These are phyloP conservation scores for Ia io DNA, from an alignment of 2,113 vertebrate species.

Conservation along the genomic window DNA sequence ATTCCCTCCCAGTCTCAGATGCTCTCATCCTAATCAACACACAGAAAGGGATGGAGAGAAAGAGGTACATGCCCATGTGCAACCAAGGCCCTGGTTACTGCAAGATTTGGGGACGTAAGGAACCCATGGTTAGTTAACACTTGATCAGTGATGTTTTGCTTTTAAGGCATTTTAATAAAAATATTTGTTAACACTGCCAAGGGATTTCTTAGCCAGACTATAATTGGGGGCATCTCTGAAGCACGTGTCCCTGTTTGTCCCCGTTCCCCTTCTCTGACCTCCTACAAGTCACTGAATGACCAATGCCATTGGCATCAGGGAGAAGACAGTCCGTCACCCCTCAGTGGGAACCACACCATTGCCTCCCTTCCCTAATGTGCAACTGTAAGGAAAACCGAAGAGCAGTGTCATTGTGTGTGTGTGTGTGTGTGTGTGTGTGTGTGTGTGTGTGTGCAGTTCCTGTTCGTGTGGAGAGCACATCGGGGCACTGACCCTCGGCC, in stretches of 20 bases:
- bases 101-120: not conserved
- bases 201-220: constrained; percentile 20
- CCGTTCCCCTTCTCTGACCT: constrained; percentile 17
- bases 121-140: not conserved
- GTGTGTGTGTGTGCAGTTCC: constrained; percentile 23
- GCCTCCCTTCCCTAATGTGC: not conserved
- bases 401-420: not conserved
- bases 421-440: not conserved
- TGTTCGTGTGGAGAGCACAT: constrained; percentile 23
- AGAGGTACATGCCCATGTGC: not conserved
- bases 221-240: not conserved
- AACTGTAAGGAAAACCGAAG: constrained; percentile 23
- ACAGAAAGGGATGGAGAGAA: not conserved
- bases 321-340: not conserved
- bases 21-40: not conserved
- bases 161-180: constrained; percentile 35
- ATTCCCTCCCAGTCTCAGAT: not conserved
- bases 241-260: not conserved
- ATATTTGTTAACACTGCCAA: constrained; percentile 8
- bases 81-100: not conserved
- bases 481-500: constrained; percentile 34
- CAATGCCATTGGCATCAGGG: not conserved
- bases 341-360: not conserved
- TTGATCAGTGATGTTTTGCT: not conserved
- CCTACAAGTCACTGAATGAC: not conserved